A percentile compares a stretch with the other conserved stretches of the same genome.
Conservation (phyloP, 2,797 vertebrate species). For the Presbytis comata region DNA sequence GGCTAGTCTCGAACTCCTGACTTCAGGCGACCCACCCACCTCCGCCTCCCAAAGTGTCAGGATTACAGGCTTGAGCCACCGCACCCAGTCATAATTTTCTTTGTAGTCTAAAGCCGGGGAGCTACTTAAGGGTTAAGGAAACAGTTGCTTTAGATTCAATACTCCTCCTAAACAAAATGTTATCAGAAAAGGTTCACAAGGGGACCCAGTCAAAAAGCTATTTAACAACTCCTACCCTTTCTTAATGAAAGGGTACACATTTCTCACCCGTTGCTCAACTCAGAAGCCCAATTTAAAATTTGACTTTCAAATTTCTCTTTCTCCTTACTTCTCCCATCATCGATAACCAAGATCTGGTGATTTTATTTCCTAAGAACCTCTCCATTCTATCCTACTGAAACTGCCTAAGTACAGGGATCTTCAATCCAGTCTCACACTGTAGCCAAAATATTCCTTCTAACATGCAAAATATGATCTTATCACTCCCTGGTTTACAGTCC, state of each 20-base stretch:
- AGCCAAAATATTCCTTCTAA: not conserved
- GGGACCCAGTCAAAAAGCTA: not conserved
- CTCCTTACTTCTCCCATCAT: not conserved
- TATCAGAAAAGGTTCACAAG: not conserved
- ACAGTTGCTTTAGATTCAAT: not conserved
- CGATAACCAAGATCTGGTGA: not conserved
- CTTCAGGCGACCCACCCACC: not conserved
- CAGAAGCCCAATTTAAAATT: not conserved
- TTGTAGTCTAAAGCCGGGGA: not conserved
- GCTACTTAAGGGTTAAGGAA: not conserved
- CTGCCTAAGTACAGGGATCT: not conserved
- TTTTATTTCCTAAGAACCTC: conserved; percentile 6
- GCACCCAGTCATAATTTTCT: not conserved
- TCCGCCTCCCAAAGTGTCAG: not conserved
- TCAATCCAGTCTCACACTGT: not conserved
- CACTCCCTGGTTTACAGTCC: not conserved
- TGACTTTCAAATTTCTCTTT: not conserved
- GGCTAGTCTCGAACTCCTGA: not conserved
- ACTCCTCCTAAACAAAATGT: not conserved
- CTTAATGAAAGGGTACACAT: not conserved
- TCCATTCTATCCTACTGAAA: not conserved
- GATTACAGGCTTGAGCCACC: not conserved
- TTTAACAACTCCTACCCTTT: not conserved
- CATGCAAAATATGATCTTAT: not conserved
- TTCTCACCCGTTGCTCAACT: not conserved